Evolutionary conservation across 2,888 invertebrate species (phyloP).

Genomic region (Stegophylla sp.): DNA sequence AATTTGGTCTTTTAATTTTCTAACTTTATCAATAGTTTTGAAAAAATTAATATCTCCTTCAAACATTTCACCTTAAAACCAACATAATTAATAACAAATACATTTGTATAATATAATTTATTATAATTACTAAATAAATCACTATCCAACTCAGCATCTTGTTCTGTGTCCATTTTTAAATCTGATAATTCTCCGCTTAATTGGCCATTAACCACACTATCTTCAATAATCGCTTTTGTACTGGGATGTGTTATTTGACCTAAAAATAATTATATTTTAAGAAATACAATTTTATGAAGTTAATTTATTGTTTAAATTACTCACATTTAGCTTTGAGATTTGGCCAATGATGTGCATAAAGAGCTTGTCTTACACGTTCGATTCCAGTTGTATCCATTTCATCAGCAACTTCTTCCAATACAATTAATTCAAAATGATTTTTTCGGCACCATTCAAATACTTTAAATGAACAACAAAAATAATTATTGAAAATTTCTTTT

Average conservation of each 20-base stretch:
- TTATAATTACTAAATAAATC: constrained; percentile 46
- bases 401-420: constrained; percentile 33
- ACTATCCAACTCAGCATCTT: constrained; percentile 38
- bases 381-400: constrained; percentile 56
- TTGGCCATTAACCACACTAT: constrained; percentile 25
- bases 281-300: neutral
- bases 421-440: constrained; percentile 51
- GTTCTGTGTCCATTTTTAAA: constrained; percentile 52
- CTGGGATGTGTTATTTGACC: constrained; percentile 52
- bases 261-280: neutral
- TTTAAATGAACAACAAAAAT: neutral
- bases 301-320: neutral
- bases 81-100: neutral
- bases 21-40: constrained; percentile 41
- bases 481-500: neutral
- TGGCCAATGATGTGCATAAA: constrained; percentile 54
- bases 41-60: constrained; percentile 55
- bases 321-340: constrained; percentile 54
- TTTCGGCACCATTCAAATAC: constrained; percentile 56
- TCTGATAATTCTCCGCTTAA: constrained; percentile 50
- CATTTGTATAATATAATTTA: neutral
- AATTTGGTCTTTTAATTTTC: constrained; percentile 50
- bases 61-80: constrained; percentile 52
- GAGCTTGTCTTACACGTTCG: constrained; percentile 56
- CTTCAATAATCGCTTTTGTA: constrained; percentile 49